Evolutionary conservation across 2,113 vertebrate species (phyloP).

Genomic region (Sitta europaea): DNA sequence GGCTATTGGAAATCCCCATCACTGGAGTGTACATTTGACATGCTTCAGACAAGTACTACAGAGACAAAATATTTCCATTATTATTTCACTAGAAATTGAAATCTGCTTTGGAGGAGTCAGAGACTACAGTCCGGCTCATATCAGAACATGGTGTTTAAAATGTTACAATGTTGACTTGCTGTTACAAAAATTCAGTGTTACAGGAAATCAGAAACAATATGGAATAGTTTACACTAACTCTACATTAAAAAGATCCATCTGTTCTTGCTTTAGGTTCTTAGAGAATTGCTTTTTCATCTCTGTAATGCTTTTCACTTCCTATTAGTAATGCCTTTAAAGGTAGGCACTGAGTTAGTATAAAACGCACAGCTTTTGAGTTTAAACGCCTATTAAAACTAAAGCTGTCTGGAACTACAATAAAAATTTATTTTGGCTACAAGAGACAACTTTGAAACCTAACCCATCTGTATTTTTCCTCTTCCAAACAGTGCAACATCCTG

Average conservation of each 20-base stretch:
- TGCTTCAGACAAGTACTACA: not conserved
- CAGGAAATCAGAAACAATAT: constrained; percentile 70
- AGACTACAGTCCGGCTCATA: not conserved
- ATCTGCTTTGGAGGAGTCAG: not conserved
- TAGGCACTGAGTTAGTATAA: constrained; percentile 46
- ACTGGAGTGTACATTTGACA: not conserved
- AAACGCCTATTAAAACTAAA: constrained; percentile 66
- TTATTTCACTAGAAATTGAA: constrained; percentile 2
- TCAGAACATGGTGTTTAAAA: constrained; percentile 31
- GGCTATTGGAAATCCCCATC: not conserved
- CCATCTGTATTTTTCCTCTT: constrained; percentile 60
- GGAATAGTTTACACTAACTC: constrained; percentile 66
- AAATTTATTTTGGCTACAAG: constrained; percentile 62
- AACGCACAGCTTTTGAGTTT: constrained; percentile 61
- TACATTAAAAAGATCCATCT: constrained; percentile 56
- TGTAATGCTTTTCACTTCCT: constrained; percentile 68
- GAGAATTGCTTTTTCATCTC: constrained; percentile 58
- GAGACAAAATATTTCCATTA: constrained; percentile 6
- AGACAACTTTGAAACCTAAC: constrained; percentile 52
- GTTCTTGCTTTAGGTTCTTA: constrained; percentile 57
- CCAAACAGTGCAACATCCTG: constrained; percentile 60
- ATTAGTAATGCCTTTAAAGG: constrained; percentile 66
- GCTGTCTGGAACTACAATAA: constrained; percentile 54
- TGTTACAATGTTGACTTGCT: constrained; percentile 40
- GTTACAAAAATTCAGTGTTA: constrained; percentile 48